Base-by-base conservation (phyloP, 2,113 vertebrate genomes). In the Onychorhynchus coronatus region DNA sequence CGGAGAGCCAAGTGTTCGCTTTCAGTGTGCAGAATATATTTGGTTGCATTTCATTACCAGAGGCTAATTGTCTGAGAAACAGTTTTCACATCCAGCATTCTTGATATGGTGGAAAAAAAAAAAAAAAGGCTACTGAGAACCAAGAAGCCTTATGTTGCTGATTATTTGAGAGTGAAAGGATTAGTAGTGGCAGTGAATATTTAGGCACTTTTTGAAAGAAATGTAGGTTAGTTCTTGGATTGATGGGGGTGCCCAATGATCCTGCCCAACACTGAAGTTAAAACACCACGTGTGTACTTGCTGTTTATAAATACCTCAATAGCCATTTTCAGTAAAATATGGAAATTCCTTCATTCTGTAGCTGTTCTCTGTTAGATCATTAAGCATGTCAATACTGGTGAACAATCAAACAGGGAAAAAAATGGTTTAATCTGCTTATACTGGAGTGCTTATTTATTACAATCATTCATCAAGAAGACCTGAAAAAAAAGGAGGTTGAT, bases 21-120 rank as follows among this genome's bases (percentile, higher is more conserved):
- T 97, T 97, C 95, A 88, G 63, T 92, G 85, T 93, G 96, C 74
- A 39, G 93, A 92, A 49, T 85, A 75, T 92, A 91, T 91, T 79
- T 97, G 96, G 96, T 97, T 94, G 93, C 82, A 68, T 98, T 97
- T 98, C 82, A 92, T 97, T 95, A 97, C 97, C 95, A 97, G 95
- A 91, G 97, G 97, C 97, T 97, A 97, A 98, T 94, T 97, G 94
- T 95, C 95, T 89, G 89, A 96, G 93, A 97, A 96, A 94, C 85
- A 77, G 90, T 91, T 95, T 97, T 96, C 94, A 91, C 85, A 81
- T 96, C 83, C 93, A 96, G 88, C 94, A 97, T 96, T 97, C 91
- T 80, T 95, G 95, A 96, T 96, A 92, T 0, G 3, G 46, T 25
- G 6, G 21, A 27, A 59, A 62, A 72, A 76, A 78, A 84, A 77